Base-by-base conservation (phyloP, 2,113 vertebrate species). In the Corythornis cristatus region DNA sequence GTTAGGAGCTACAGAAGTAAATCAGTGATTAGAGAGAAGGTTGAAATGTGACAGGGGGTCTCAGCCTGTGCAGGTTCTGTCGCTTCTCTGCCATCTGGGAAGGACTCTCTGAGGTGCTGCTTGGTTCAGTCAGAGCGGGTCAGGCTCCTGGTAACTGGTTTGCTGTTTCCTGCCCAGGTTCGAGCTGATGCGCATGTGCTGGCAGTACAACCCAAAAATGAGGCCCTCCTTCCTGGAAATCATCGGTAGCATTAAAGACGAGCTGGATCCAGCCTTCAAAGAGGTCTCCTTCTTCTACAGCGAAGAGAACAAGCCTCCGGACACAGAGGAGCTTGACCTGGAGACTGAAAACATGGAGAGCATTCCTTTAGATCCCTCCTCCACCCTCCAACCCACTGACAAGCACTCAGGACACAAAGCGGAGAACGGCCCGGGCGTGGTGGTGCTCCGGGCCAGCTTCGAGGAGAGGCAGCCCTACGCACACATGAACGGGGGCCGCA, bases 271-370 rank as follows among this genome's bases (percentile, higher is more conserved):
- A 1, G 97, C 98, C 6, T 99, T 99, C 96, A 98, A 96, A 85
- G 99, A 99, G 97, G 97, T 99, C 76, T 99, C 99, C 97, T 99
- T 99, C 97, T 99, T 99, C 98, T 99, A 98, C 98, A 99, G 99
- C 1, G 99, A 99, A 73, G 99, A 99, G 96, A 99, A 99, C 98
- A 99, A 99, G 96, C 99, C 98, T 1, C 99, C 99, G 0, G 99
- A 99, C 83, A 98, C 98, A 0, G 99, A 99, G 96, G 99, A 99
- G 97, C 98, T 99, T 58, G 99, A 99, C 93, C 97, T 99, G 96
- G 99, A 99, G 97, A 98, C 99, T 7, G 99, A 99, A 89, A 99
- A 99, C 96, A 99, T 99, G 99, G 99, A 99, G 97, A 99, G 99
- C 96, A 98, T 99, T 96, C 99, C 99, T 70, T 98, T 99, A 97